Evolutionary conservation across 2,888 invertebrate genomes (phyloP), one percentile per base, ranked within the genome.

Genomic region (Lordiphosa andalusiaca): DNA sequence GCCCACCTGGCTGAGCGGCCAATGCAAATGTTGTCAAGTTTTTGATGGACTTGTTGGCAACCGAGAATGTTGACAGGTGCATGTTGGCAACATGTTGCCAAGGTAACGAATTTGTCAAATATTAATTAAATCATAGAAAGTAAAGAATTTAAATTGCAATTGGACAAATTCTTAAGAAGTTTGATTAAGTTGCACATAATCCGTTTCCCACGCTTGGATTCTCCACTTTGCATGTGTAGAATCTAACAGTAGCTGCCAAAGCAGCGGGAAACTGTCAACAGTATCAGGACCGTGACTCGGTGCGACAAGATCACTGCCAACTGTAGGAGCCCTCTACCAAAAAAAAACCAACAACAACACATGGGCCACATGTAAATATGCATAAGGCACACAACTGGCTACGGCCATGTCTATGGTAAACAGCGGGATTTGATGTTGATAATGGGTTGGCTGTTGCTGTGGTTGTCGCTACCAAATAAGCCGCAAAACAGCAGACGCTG

Each of bases 271-370:
- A 72, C 82, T 80, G 80, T 84, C 80, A 81, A 63, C 57, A 61
- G 70, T 81, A 80, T 80, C 84, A 74, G 74, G 74, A 77, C 75
- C 54, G 13, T 16, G 16, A 16, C 16, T 16, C 16, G 1, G 16
- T 49, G 25, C 63, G 83, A 77, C 83, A 77, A 83, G 77, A 77
- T 77, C 77, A 83, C 72, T 80, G 73, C 80, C 76, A 78, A 39
- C 7, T 23, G 23, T 0, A 23, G 30, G 7, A 59, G 52, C 50
- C 10, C 35, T 38, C 21, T 52, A 63, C 39, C 61, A 37, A 39
- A 41, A 61, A 6, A 13, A 39, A 19, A n/a, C 21, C 23, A 42
- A 47, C 19, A 39, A 39, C 46, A 36, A 48, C 41, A 51, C 52
- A 50, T 48, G 47, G 52, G 58, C 66, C 60, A 53, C 74, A 66